Evolutionary conservation across 2,113 vertebrate species (phyloP).

Genomic region (Dicentrarchus labrax): DNA sequence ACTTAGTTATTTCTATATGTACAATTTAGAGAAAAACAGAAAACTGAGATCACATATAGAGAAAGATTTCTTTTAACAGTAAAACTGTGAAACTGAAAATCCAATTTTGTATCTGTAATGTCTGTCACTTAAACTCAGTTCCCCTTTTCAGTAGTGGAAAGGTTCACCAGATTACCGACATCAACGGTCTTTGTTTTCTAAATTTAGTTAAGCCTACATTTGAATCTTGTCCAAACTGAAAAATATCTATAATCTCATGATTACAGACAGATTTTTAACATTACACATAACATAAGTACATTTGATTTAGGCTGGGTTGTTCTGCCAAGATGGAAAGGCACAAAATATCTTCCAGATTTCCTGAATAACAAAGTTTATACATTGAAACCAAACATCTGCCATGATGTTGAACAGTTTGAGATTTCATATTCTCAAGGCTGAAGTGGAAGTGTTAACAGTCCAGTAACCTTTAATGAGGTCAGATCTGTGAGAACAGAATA

Average conservation of each 20-base stretch:
- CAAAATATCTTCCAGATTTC: conserved; percentile 44
- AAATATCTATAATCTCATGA: conserved; percentile 11
- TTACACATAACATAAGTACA: not conserved
- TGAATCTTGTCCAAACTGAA: conserved; percentile 1
- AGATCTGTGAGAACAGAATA: not conserved
- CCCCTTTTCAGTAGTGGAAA: not conserved
- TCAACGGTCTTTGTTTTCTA: not conserved
- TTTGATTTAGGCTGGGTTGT: conserved; percentile 4
- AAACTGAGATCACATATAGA: not conserved
- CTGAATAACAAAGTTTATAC: conserved; percentile 12
- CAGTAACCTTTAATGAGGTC: not conserved
- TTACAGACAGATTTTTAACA: conserved; percentile 16
- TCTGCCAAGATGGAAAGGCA: conserved; percentile 25
- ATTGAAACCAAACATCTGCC: conserved; percentile 13
- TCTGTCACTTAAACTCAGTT: not conserved
- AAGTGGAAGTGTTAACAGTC: not conserved
- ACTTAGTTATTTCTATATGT: not conserved
- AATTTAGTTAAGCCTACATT: not conserved
- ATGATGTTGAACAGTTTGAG: not conserved
- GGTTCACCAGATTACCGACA: not conserved
- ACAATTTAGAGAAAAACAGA: not conserved
- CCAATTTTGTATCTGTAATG: not conserved
- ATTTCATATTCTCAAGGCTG: not conserved
- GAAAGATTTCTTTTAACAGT: not conserved
- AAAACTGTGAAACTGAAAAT: not conserved